Evolutionary conservation across 2,797 vertebrate species (phyloP).

Genomic region (Etheostoma nigrum): DNA sequence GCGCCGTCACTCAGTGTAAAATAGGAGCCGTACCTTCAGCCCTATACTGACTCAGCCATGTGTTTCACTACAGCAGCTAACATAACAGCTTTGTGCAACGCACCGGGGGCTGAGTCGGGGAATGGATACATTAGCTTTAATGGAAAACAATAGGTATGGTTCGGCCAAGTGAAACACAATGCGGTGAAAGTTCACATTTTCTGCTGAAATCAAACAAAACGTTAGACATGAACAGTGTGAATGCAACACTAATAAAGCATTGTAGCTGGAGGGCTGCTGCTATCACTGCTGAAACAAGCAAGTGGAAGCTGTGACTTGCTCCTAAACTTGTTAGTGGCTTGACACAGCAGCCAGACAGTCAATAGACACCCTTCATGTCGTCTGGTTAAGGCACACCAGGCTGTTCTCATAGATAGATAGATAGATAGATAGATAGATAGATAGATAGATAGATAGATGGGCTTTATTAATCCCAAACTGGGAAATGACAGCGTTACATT

Average conservation of each 20-base stretch:
- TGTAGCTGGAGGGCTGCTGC: slow-evolving; percentile 2
- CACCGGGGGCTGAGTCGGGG: slow-evolving; percentile 8
- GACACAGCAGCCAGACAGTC: not conserved
- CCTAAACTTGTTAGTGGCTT: not conserved
- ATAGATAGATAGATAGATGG: too few relatives aligned
- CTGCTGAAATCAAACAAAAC: slow-evolving; percentile 25
- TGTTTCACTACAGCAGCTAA: slow-evolving; percentile 49
- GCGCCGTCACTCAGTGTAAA: slow-evolving; percentile 56
- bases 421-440: too few relatives aligned
- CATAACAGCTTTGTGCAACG: slow-evolving; percentile 29
- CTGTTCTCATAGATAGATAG: too few relatives aligned
- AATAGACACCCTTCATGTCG: not conserved
- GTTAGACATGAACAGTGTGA: not conserved
- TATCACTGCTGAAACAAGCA: not conserved
- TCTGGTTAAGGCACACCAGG: not conserved
- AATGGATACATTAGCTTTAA: slow-evolving; percentile 50
- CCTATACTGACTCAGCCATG: slow-evolving; percentile 47
- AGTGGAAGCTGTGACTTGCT: not conserved
- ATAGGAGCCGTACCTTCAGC: slow-evolving; percentile 50
- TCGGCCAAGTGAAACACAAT: slow-evolving; percentile 45
- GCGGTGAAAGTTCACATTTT: slow-evolving; percentile 14
- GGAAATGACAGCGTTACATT: too few relatives aligned
- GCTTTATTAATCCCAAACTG: too few relatives aligned
- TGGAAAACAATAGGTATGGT: slow-evolving; percentile 31
- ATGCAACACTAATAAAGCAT: not conserved